Conservation (phyloP, 2,797 vertebrate species). For the Petrocephalus schoutedeni region DNA sequence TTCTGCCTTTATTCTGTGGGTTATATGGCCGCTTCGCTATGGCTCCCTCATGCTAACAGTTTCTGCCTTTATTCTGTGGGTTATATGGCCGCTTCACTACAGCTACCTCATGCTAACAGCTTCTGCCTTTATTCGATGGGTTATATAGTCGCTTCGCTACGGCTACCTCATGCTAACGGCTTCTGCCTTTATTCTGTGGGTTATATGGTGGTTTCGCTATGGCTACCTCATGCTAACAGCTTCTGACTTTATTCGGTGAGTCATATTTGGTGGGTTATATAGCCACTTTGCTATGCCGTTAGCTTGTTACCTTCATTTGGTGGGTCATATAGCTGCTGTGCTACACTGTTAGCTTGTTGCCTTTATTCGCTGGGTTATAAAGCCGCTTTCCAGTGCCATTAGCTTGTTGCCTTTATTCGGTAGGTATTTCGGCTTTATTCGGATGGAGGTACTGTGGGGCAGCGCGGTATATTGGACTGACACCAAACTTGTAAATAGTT, state of each 20-base stretch:
- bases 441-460: no score
- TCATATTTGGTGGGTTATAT: background rate
- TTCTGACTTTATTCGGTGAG: background rate
- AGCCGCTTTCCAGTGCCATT: background rate
- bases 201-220: background rate
- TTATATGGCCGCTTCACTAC: background rate
- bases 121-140: background rate
- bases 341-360: no score
- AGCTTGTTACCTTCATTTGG: background rate
- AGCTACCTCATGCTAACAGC: background rate
- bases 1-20: no score
- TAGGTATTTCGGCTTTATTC: no score
- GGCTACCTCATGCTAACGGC: no score
- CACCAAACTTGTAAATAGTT: no score
- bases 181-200: background rate
- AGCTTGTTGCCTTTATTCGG: no score
- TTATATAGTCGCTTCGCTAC: background rate
- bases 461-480: no score
- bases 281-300: background rate
- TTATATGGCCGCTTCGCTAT: no score
- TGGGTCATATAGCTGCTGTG: no score
- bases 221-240: background rate
- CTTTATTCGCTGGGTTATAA: background rate
- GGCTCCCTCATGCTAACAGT: no score
- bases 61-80: background rate